These are phyloP conservation scores for Epinotia ramella DNA, from an alignment of 2,888 invertebrate species.

Conservation along the genomic window DNA sequence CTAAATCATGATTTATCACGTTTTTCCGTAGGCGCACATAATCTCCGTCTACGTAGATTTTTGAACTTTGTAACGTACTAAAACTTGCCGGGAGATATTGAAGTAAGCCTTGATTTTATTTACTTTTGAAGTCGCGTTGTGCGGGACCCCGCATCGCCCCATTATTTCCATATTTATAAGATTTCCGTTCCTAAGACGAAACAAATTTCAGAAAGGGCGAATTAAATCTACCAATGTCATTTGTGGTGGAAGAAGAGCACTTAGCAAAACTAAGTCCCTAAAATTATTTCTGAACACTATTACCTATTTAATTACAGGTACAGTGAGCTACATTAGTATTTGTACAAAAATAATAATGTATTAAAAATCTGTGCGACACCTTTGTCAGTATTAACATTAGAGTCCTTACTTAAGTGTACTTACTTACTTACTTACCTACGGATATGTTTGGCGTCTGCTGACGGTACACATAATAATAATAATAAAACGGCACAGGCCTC, in stretches of 20 bases:
- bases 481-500: too few species aligned
- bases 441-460: too few species aligned
- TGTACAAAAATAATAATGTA: too few species aligned
- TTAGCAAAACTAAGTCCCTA: constrained; percentile 11
- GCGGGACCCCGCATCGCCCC: constrained; percentile 45
- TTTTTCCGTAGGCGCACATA: constrained; percentile 1
- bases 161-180: constrained; percentile 44
- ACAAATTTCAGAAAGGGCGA: constrained; percentile 49
- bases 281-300: constrained; percentile 10
- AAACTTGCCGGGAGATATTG: constrained; percentile 2
- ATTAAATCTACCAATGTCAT: constrained; percentile 50
- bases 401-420: too few species aligned
- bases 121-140: constrained; percentile 42
- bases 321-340: too few species aligned
- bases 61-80: constrained; percentile 9
- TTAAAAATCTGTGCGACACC: too few species aligned
- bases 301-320: background rate
- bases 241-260: constrained; percentile 42
- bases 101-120: constrained; percentile 41
- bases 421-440: too few species aligned
- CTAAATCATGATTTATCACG: constrained; percentile 23
- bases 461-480: too few species aligned
- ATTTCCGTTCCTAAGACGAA: constrained; percentile 45
- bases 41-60: background rate
- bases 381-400: too few species aligned